A percentile compares a stretch with the other conserved stretches of the same genome.
Conservation (phyloP, 1,140 invertebrate genomes). For the Harlomillsia oculata region DNA sequence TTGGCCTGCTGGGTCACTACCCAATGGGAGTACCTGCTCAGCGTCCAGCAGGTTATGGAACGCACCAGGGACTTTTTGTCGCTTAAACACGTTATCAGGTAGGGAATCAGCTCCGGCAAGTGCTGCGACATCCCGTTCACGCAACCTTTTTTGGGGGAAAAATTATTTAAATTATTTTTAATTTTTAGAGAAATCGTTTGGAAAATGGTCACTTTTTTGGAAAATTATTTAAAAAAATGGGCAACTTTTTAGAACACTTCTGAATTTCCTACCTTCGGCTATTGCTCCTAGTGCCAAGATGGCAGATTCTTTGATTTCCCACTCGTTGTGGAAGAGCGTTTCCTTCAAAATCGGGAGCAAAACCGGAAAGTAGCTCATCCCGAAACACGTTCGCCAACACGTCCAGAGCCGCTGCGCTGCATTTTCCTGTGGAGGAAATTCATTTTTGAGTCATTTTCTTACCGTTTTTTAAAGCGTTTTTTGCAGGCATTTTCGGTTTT, state of each 20-base stretch:
- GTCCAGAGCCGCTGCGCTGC: conserved; percentile 94
- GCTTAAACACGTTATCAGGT: conserved; percentile 79
- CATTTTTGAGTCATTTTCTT: not conserved
- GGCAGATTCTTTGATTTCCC: conserved; percentile 94
- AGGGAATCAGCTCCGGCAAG: conserved; percentile 89
- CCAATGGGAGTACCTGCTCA: conserved; percentile 96
- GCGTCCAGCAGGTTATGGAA: conserved; percentile 98
- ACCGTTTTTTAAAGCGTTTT: not conserved
- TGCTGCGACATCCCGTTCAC: conserved; percentile 95
- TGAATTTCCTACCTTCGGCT: conserved; percentile 65
- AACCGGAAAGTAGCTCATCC: conserved; percentile 84
- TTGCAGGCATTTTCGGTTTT: not conserved
- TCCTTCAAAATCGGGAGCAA: conserved; percentile 94
- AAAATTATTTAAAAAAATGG: too few relatives aligned
- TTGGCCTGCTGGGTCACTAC: conserved; percentile 90
- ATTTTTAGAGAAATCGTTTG: too few relatives aligned
- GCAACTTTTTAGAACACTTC: not conserved
- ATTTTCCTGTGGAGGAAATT: conserved; percentile 57
- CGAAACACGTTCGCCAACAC: conserved; percentile 94
- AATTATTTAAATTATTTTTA: conserved; percentile 29
- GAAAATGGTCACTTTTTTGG: not conserved
- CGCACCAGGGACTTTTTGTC: conserved; percentile 94
- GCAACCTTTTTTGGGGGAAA: too few relatives aligned
- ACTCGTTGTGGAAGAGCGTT: conserved; percentile 87
- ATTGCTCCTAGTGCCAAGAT: conserved; percentile 94